Percentiles rank a stretch among this genome's conserved stretches.
Conservation (phyloP, 2,113 vertebrate genomes). For the Blennius ocellaris region DNA sequence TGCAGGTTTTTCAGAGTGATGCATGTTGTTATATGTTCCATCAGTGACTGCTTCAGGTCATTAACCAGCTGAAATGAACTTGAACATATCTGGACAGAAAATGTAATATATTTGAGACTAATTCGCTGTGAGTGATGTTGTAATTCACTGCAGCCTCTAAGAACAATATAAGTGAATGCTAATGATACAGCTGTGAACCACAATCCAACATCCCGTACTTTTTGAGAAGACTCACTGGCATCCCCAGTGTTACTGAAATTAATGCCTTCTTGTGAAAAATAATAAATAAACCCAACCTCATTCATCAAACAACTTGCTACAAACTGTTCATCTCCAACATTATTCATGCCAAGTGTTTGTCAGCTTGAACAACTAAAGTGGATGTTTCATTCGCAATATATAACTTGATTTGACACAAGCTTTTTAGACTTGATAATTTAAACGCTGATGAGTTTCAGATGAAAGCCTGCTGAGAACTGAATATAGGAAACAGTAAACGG, state of each 20-base stretch:
- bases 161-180: background rate
- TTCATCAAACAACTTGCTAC: conserved; percentile 25
- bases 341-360: conserved; percentile 22
- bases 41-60: background rate
- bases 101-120: too few relatives aligned
- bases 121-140: background rate
- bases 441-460: conserved; percentile 41
- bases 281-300: background rate
- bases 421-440: conserved; percentile 46
- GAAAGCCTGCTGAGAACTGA: conserved; percentile 51
- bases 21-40: background rate
- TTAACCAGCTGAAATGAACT: background rate
- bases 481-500: conserved; percentile 42
- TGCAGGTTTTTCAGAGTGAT: background rate
- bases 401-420: conserved; percentile 35
- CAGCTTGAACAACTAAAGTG: conserved; percentile 43
- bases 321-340: conserved; percentile 22
- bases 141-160: background rate
- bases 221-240: background rate
- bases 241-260: background rate
- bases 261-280: background rate
- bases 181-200: background rate
- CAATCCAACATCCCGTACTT: background rate
- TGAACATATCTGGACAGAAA: background rate
- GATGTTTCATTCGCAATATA: conserved; percentile 38